Percentiles rank a stretch among this genome's conserved stretches.
phyloP scores from a whole-genome alignment of 2,113 vertebrate genomes.

The Meles meles region DNA sequence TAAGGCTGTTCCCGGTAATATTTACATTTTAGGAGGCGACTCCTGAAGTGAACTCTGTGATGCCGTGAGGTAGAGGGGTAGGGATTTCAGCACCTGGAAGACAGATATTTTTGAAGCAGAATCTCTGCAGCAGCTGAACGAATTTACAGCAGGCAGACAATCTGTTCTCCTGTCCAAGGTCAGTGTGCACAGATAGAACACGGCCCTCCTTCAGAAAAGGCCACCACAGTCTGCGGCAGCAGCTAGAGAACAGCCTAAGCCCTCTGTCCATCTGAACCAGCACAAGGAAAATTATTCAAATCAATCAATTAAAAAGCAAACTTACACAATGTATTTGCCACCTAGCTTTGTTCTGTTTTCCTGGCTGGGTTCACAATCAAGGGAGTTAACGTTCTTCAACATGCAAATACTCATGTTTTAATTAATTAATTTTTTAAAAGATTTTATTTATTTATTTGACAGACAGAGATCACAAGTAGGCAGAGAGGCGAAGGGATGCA shows the following conservation, averaged over 20 bases:
- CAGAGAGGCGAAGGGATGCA: too few relatives aligned
- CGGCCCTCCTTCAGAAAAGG: slow-evolving; percentile 15
- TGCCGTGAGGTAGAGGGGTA: background rate
- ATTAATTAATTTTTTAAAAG: too few relatives aligned
- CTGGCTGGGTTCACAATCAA: slow-evolving; percentile 44
- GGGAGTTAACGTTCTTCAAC: slow-evolving; percentile 46
- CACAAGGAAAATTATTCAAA: slow-evolving; percentile 53
- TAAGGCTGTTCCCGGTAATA: slow-evolving; percentile 36
- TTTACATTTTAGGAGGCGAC: slow-evolving; percentile 38
- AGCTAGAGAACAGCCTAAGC: background rate
- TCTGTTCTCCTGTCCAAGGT: slow-evolving; percentile 39
- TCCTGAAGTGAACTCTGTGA: slow-evolving; percentile 47
- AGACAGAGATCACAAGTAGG: too few relatives aligned
- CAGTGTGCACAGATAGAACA: slow-evolving; percentile 40
- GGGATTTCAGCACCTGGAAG: slow-evolving; percentile 44
- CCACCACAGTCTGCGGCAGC: background rate
- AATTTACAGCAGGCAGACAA: background rate
- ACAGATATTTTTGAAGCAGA: slow-evolving; percentile 30
- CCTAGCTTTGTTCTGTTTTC: slow-evolving; percentile 53
- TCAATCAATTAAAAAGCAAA: slow-evolving; percentile 65
- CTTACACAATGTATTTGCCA: slow-evolving; percentile 64
- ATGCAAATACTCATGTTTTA: slow-evolving; percentile 56
- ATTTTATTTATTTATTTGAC: too few relatives aligned
- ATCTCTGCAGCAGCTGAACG: background rate
- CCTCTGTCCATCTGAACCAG: background rate